Evolutionary conservation across 2,113 vertebrate genomes (phyloP).

Genomic region (Haliaeetus leucogaster): DNA sequence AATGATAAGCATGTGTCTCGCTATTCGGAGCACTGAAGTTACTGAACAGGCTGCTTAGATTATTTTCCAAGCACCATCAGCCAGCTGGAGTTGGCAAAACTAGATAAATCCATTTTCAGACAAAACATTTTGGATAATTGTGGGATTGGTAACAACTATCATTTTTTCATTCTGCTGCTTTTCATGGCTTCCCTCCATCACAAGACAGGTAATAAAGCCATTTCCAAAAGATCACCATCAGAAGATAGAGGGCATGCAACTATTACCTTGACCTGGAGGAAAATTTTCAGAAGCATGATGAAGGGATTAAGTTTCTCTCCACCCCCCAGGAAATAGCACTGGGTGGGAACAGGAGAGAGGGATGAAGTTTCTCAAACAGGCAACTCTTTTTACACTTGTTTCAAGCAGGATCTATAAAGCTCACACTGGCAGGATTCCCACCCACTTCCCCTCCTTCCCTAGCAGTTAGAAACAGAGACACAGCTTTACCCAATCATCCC

Average conservation of each 20-base stretch:
- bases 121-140: background rate
- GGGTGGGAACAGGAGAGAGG: background rate
- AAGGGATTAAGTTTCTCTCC: background rate
- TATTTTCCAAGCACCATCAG: background rate
- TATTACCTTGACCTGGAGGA: background rate
- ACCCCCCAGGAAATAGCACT: background rate
- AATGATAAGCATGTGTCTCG: background rate
- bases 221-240: background rate
- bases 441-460: background rate
- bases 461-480: background rate
- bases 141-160: background rate
- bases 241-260: rapidly evolving
- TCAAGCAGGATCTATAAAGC: background rate
- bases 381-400: background rate
- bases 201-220: background rate
- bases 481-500: rapidly evolving
- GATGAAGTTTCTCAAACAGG: background rate
- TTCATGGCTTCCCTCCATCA: background rate
- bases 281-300: background rate
- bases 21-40: background rate
- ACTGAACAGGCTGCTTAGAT: background rate
- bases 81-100: background rate
- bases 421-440: background rate
- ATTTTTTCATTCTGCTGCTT: background rate
- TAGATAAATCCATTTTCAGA: background rate